A percentile compares a stretch with the other conserved stretches of the same genome.
Evolutionary conservation across 2,888 invertebrate species (phyloP).

Genomic region (Ophion ellenae): DNA sequence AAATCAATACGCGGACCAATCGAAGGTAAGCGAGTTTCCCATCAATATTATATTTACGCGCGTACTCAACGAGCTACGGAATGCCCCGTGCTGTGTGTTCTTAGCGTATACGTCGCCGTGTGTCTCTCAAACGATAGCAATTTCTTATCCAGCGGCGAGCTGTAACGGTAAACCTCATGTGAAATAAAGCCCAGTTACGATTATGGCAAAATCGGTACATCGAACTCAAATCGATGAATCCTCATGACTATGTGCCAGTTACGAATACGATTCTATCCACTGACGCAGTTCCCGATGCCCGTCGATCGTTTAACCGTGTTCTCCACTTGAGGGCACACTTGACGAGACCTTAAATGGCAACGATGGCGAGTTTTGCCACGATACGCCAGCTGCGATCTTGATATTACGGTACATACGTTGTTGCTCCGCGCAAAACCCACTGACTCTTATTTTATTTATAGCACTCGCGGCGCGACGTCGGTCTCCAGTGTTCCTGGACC

Average conservation of each 20-base stretch:
- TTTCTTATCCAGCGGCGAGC: not conserved
- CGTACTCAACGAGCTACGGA: not conserved
- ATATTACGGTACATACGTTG: constrained; percentile 56
- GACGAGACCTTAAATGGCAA: constrained; percentile 45
- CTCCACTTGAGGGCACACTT: constrained; percentile 31
- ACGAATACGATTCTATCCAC: not conserved
- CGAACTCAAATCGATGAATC: constrained; percentile 13
- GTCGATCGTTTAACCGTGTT: constrained; percentile 14
- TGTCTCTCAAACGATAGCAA: not conserved
- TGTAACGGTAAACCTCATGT: not conserved
- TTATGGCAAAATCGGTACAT: constrained; percentile 4
- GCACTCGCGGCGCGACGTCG: constrained; percentile 4
- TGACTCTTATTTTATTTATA: constrained; percentile 52
- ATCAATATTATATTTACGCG: too few species aligned
- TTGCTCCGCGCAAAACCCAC: constrained; percentile 45
- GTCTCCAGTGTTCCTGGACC: constrained; percentile 24
- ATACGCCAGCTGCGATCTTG: constrained; percentile 37
- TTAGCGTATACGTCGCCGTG: not conserved
- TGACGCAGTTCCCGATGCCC: not conserved
- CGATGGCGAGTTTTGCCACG: constrained; percentile 22
- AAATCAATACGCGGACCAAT: too few species aligned
- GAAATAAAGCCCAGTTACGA: constrained; percentile 18
- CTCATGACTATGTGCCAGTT: not conserved
- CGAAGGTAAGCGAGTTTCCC: too few species aligned
- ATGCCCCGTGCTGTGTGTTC: not conserved